Percentiles rank a stretch among this genome's conserved stretches.
These are phyloP conservation scores for Eristalis intricaria DNA, from an alignment of 2,888 invertebrate genomes.

Conservation along the genomic window DNA sequence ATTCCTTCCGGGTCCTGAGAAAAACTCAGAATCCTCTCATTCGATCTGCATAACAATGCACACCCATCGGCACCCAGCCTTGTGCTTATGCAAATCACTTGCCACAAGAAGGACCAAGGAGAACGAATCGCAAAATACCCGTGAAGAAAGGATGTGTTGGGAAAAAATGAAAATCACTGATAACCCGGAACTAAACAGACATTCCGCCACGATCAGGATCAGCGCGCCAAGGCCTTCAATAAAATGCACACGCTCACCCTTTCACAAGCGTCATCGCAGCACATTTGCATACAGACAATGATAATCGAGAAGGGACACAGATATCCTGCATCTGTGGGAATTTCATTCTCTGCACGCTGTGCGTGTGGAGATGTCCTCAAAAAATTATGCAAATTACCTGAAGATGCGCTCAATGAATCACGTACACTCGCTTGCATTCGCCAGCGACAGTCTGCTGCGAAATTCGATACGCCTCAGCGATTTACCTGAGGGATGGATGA, in stretches of 20 bases:
- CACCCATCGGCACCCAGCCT: constrained; percentile 58
- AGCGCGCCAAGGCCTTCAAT: background rate
- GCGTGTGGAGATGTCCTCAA: background rate
- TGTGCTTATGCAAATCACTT: constrained; percentile 46
- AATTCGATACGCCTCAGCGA: constrained; percentile 69
- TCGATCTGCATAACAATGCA: constrained; percentile 57
- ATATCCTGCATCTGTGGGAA: constrained; percentile 63
- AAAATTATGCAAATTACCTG: constrained; percentile 67
- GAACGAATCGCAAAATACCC: background rate
- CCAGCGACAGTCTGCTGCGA: background rate
- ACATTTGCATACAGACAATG: constrained; percentile 65
- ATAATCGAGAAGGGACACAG: constrained; percentile 49
- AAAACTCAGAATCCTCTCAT: constrained; percentile 14
- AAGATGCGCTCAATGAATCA: constrained; percentile 62
- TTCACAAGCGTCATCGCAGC: constrained; percentile 35
- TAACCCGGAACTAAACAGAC: constrained; percentile 65
- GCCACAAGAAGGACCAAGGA: background rate
- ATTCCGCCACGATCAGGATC: constrained; percentile 11
- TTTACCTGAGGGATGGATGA: constrained; percentile 34
- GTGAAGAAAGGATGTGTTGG: constrained; percentile 14
- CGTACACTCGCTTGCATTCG: constrained; percentile 6
- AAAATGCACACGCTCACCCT: constrained; percentile 53
- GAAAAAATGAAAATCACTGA: constrained; percentile 49
- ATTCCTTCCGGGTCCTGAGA: constrained; percentile 48
- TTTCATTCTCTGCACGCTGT: constrained; percentile 44